These are phyloP conservation scores for Sebastes ruberrimus DNA, from an alignment of 2,797 vertebrate species.

Conservation along the genomic window DNA sequence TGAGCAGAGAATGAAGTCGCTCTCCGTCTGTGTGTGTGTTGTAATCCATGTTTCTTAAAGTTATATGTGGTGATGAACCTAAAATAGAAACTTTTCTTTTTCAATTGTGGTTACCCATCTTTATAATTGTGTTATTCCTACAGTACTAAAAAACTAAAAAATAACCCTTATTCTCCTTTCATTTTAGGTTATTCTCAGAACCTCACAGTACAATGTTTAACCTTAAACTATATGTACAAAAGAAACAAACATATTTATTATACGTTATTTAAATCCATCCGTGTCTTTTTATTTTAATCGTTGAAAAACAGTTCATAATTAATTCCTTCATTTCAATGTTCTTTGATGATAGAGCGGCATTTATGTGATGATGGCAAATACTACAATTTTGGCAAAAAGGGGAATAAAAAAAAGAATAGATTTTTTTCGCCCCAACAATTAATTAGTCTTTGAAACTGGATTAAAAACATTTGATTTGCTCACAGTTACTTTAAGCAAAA, in stretches of 20 bases:
- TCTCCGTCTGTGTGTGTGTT: too few species aligned
- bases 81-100: background rate
- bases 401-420: background rate
- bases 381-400: background rate
- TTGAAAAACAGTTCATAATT: background rate
- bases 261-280: background rate
- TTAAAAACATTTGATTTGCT: background rate
- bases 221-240: background rate
- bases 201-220: background rate
- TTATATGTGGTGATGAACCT: background rate
- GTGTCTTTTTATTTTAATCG: background rate
- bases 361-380: background rate
- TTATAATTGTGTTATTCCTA: background rate
- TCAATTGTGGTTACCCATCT: background rate
- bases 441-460: background rate
- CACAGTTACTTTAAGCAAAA: slow-evolving; percentile 1
- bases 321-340: background rate
- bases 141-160: background rate
- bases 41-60: background rate
- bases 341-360: background rate
- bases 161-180: background rate
- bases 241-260: background rate
- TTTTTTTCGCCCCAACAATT: background rate
- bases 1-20: too few species aligned
- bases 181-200: background rate